Evolutionary conservation across 1,140 invertebrate genomes (phyloP).

Genomic region (Pogonus chalceus): DNA sequence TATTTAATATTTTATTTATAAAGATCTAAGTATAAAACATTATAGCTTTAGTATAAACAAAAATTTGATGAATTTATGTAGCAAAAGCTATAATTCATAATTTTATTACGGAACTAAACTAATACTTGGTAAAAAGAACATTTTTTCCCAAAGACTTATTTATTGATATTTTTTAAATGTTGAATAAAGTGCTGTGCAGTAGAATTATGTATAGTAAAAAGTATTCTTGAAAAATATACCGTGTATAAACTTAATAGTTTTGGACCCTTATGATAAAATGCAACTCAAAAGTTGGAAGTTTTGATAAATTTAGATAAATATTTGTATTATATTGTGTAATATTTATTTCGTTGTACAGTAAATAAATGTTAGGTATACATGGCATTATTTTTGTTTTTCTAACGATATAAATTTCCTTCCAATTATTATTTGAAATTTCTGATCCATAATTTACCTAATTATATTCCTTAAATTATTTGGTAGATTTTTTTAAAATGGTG

Average conservation of each 20-base stretch:
- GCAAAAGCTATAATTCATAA: no score
- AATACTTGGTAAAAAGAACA: no score
- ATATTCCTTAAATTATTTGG: no score
- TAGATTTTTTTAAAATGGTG: no score
- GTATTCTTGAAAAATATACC: background rate
- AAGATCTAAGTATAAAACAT: background rate
- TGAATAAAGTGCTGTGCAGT: background rate
- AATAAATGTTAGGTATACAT: constrained; percentile 4
- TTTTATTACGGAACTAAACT: no score
- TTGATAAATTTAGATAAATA: no score
- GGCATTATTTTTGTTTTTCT: background rate
- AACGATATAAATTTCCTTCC: no score
- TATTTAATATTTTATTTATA: background rate
- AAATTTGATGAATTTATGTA: background rate
- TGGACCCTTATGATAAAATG: no score
- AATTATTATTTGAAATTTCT: no score
- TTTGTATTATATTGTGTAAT: background rate
- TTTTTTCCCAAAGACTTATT: background rate
- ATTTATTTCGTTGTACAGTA: constrained; percentile 3
- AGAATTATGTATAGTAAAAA: background rate
- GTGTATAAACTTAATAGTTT: no score
- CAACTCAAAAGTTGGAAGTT: no score
- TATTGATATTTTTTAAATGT: background rate
- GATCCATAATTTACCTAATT: no score
- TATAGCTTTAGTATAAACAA: background rate